Evolutionary conservation across 92 coral and sea anemone genomes (phyloP).

Genomic region (Porites rus): DNA sequence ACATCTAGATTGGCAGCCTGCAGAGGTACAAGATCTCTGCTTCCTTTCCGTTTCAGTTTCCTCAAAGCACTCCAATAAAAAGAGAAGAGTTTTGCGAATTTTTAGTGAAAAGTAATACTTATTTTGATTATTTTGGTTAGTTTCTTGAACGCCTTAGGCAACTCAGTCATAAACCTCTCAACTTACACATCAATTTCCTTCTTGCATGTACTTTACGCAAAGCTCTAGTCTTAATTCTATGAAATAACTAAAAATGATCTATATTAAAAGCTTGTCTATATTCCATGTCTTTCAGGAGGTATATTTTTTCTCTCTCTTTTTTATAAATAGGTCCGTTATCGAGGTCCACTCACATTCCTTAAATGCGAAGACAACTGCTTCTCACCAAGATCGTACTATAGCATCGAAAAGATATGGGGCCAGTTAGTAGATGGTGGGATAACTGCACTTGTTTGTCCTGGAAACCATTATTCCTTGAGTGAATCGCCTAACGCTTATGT

Average conservation of each 20-base stretch:
- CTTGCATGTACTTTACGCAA: no score
- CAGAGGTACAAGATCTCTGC: constrained; percentile 17
- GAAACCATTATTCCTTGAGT: constrained; percentile 72
- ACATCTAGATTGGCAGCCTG: constrained; percentile 34
- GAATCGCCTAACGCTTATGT: constrained; percentile 71
- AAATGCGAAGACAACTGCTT: constrained; percentile 47
- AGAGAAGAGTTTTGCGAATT: neutral
- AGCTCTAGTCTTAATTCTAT: no score
- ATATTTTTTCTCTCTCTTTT: neutral
- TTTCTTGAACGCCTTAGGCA: no score
- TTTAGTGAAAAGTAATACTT: no score
- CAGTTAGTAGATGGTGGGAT: constrained; percentile 60
- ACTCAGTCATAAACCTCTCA: no score
- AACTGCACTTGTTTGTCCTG: constrained; percentile 64
- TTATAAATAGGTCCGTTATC: constrained; percentile 52
- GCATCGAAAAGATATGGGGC: constrained; percentile 62
- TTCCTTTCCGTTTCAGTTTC: neutral
- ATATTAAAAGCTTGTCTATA: no score
- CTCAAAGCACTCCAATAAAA: neutral
- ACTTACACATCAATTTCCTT: no score
- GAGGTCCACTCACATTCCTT: constrained; percentile 65
- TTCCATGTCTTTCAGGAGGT: no score
- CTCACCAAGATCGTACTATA: constrained; percentile 17
- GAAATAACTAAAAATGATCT: no score
- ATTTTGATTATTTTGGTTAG: no score